phyloP scores from a whole-genome alignment of 2,797 vertebrate species.

The Epinephelus malabaricus region DNA sequence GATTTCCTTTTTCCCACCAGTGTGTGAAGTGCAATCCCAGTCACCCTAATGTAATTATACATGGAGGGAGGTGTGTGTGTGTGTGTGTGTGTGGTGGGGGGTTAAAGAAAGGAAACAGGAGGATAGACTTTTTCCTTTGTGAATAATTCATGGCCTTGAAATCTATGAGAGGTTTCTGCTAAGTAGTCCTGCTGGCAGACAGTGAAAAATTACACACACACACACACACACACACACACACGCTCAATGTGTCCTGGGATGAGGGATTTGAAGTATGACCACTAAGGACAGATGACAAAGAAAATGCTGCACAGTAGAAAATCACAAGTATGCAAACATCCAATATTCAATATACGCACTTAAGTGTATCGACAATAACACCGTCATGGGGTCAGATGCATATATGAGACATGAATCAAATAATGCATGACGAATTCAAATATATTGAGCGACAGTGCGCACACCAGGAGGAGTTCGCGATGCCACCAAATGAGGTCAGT shows the following conservation, averaged over 20 bases:
- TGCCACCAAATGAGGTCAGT: background rate
- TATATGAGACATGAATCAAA: background rate
- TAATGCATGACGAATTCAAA: background rate
- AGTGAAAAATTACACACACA: slow-evolving; percentile 41
- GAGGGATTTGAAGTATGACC: background rate
- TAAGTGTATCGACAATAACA: background rate
- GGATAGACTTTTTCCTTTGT: slow-evolving; percentile 54
- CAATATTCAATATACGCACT: background rate
- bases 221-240: background rate
- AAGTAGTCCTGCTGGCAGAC: slow-evolving; percentile 54
- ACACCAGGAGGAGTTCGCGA: background rate
- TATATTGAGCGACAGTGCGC: background rate
- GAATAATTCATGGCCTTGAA: slow-evolving; percentile 72
- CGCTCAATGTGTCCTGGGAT: background rate
- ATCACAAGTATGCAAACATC: background rate
- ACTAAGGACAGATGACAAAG: background rate
- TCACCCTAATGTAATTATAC: slow-evolving; percentile 63
- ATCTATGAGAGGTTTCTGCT: slow-evolving; percentile 59
- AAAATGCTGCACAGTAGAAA: too few relatives aligned
- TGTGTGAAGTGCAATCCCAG: slow-evolving; percentile 59
- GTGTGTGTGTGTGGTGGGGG: background rate
- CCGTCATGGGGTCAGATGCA: rapidly evolving
- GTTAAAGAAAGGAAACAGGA: slow-evolving; percentile 46
- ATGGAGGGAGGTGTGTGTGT: slow-evolving; percentile 21
- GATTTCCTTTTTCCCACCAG: slow-evolving; percentile 20